Evolutionary conservation across 2,888 invertebrate species (phyloP), one percentile per base, ranked within the genome.

Genomic region (Heteropelma amictum): DNA sequence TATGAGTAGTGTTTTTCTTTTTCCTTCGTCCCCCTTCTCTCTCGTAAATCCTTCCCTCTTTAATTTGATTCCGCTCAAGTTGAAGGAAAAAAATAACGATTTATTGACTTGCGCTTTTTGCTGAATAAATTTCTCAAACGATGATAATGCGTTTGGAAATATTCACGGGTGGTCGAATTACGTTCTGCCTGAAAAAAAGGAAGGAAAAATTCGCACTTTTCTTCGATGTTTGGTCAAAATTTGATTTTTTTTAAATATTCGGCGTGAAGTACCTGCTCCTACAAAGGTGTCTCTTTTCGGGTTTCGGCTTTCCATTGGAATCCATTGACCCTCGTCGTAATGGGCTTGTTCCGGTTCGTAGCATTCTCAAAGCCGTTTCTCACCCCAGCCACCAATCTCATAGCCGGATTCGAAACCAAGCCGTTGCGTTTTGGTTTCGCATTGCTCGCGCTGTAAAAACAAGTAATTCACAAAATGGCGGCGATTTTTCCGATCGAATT

Each of bases 381-480:
- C 45, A 95, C 93, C 83, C 94, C 94, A 30, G 93, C 93, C 1
- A 96, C 95, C 74, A 96, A 91, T 80, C 96, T 91, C 92, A 96
- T 93, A 65, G 96, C 96, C 10, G 96, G 96, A 86, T 96, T 96
- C 2, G 95, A 95, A 21, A 96, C 96, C 72, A 96, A 95, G 1
- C 96, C 96, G 84, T 96, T 96, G 71, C 96, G 92, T 89, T 96
- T 96, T 87, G 92, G 92, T 87, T 94, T 94, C 80, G 93, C 92
- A 76, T 87, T 87, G 56, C 85, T 85, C 40, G 84, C 82, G 73
- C 88, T 88, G 77, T n/a, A n/a, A n/a, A n/a, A n/a, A n/a, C n/a
- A n/a, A n/a, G n/a, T n/a, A n/a, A n/a, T n/a, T n/a, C n/a, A n/a
- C n/a, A n/a, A n/a, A 38, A 40, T 28, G 17, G 19, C 23, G 7